Evolutionary conservation across 2,113 vertebrate species (phyloP).

Genomic region (Anseranas semipalmata): DNA sequence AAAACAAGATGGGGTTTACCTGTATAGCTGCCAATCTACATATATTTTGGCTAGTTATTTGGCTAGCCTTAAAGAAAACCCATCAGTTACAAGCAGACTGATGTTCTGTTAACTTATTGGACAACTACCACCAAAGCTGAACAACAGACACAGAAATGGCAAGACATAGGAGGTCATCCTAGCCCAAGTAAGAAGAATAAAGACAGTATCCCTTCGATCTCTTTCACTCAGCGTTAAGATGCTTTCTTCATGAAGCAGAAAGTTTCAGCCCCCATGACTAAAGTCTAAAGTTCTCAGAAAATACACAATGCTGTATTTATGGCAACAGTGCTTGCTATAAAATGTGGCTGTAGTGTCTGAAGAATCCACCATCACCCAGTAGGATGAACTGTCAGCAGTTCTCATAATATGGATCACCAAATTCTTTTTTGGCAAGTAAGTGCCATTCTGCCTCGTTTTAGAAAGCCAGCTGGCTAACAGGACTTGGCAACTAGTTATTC

Average conservation of each 20-base stretch:
- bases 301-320: fast-evolving
- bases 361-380: too few relatives aligned
- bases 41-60: background rate
- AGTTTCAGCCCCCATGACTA: background rate
- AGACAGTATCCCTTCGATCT: background rate
- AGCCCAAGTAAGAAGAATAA: background rate
- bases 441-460: background rate
- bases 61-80: background rate
- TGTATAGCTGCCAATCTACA: background rate
- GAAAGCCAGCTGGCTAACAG: background rate
- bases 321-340: background rate
- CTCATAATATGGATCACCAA: background rate
- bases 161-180: background rate
- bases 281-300: background rate
- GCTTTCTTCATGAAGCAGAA: background rate
- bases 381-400: background rate
- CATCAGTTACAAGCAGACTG: background rate
- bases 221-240: background rate
- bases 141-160: background rate
- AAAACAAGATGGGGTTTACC: background rate
- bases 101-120: background rate
- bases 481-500: background rate
- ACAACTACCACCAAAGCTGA: background rate
- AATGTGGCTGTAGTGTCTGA: too few relatives aligned
- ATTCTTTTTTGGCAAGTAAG: background rate